These are phyloP conservation scores for Podargus strigoides DNA, from an alignment of 2,797 vertebrate species.

Conservation along the genomic window DNA sequence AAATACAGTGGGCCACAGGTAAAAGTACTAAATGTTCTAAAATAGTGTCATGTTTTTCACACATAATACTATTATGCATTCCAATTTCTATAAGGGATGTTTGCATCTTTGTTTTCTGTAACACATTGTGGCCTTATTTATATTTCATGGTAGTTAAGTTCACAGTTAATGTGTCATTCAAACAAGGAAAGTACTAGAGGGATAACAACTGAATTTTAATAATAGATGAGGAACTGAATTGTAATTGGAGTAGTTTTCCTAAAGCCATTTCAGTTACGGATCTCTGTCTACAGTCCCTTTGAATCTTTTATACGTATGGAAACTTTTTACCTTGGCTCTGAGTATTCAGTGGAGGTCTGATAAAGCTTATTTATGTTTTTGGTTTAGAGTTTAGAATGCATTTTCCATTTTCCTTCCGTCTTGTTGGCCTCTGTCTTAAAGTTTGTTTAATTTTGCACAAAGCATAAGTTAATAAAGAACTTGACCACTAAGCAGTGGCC, in stretches of 20 bases:
- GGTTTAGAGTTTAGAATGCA: not conserved
- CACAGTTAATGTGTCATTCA: conserved; percentile 7
- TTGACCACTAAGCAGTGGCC: no score
- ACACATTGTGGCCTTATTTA: not conserved
- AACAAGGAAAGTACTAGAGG: not conserved
- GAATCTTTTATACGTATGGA: not conserved
- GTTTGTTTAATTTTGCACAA: not conserved
- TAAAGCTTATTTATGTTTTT: not conserved
- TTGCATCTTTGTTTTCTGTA: not conserved
- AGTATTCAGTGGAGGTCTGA: not conserved
- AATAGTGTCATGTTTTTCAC: not conserved
- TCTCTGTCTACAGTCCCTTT: not conserved
- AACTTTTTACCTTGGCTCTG: not conserved
- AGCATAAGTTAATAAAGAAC: not conserved
- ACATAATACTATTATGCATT: not conserved
- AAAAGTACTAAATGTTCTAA: not conserved
- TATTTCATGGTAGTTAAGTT: conserved; percentile 36
- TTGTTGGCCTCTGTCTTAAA: not conserved
- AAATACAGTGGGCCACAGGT: not conserved
- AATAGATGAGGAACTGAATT: not conserved
- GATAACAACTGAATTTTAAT: conserved; percentile 8
- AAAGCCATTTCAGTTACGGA: not conserved
- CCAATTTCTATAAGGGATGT: not conserved
- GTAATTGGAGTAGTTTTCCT: not conserved
- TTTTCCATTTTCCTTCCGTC: not conserved